phyloP scores from a whole-genome alignment of 2,797 vertebrate species.

The Lepus townsendii region DNA sequence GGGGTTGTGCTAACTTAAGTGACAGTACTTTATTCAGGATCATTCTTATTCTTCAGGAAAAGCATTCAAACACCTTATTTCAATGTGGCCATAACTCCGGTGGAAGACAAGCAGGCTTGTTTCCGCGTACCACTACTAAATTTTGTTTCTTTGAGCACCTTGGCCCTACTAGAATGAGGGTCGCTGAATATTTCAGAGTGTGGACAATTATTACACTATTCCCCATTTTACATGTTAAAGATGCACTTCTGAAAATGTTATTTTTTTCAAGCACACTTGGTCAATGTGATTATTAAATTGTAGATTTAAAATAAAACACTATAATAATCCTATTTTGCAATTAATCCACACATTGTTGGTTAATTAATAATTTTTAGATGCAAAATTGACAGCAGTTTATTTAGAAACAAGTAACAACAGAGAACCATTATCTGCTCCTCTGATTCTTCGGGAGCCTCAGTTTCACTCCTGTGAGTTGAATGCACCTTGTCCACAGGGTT shows the following conservation, averaged over 20 bases:
- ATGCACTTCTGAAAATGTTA: constrained; percentile 6
- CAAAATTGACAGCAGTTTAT: constrained; percentile 48
- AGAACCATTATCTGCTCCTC: not conserved
- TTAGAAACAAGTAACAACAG: constrained; percentile 11
- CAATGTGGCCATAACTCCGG: not conserved
- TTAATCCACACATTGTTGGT: constrained; percentile 19
- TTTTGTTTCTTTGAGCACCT: constrained; percentile 47
- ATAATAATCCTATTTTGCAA: not conserved
- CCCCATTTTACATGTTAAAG: constrained; percentile 6
- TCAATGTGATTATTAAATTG: not conserved
- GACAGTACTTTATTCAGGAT: constrained; percentile 63
- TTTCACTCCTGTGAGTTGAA: not conserved
- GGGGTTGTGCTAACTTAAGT: constrained; percentile 37
- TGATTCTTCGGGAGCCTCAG: not conserved
- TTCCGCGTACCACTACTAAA: not conserved
- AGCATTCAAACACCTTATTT: constrained; percentile 60
- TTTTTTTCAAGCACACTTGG: constrained; percentile 64
- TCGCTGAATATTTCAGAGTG: not conserved
- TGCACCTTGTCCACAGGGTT: not conserved
- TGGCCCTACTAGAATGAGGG: not conserved
- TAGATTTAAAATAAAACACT: constrained; percentile 19
- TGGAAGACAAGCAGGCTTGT: not conserved
- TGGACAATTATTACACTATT: not conserved
- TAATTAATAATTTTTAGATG: constrained; percentile 45
- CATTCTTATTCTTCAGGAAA: constrained; percentile 51